Base-by-base conservation (phyloP, 2,113 vertebrate genomes). In the Cathartes aura region DNA sequence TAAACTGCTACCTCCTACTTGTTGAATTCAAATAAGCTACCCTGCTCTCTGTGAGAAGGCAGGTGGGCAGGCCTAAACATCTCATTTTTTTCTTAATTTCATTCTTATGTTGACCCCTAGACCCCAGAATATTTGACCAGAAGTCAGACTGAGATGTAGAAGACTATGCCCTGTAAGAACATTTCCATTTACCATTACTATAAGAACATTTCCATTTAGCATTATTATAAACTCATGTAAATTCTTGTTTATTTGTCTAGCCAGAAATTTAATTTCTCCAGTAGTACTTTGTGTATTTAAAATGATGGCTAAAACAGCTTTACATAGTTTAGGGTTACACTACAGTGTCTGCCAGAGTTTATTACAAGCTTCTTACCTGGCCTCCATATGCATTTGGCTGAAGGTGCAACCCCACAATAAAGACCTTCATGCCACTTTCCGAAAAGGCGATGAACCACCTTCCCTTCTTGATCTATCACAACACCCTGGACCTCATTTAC, bases 361-460 rank as follows among this genome's bases (percentile, higher is more conserved):
- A 38, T 66, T 59, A 55, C 52, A 66, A 66, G 53, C 27, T 50
- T 43, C 96, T 95, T 97, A 99, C 99, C 99, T 98, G 99, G 99
- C 91, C 99, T 99, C 99, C 99, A 99, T 97, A 99, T 96, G 93
- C 99, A 99, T 97, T 99, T 99, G 68, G 99, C 99, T 26, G 99
- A 99, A 32, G 99, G 99, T 36, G 99, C 99, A 93, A 99, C 98
- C 2, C 99, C 99, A 52, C 99, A 99, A 87, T 99, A 99, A 81
- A 99, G 98, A 14, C 99, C 99, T 97, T 99, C 99, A 0, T 99
- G 99, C 99, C 99, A 99, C 95, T 99, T 99, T 45, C 99, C 99
- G 97, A 99, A 99, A 12, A 99, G 99, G 66, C 99, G 98, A 97
- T 99, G 99, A 45, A 99, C 99, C 75, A 99, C 99, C 95, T 99